phyloP scores from a whole-genome alignment of 2,113 vertebrate genomes.

The Pelecanoides urinatrix region DNA sequence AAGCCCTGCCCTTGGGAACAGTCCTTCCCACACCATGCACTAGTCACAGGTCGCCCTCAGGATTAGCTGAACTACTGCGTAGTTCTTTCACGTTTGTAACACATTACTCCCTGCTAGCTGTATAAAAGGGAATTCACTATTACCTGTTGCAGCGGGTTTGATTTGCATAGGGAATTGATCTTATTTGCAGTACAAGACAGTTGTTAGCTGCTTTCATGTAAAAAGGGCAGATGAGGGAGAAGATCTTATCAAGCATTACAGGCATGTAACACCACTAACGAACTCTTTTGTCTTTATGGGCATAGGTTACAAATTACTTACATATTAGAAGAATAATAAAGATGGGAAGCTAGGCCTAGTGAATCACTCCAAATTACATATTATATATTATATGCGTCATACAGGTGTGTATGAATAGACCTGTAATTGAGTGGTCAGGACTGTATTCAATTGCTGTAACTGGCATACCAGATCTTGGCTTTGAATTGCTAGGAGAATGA shows the following conservation, averaged over 20 bases:
- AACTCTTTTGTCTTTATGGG: not conserved
- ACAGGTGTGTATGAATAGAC: not conserved
- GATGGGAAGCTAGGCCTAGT: not conserved
- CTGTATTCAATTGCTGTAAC: not conserved
- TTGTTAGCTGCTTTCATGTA: not conserved
- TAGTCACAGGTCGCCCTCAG: not conserved
- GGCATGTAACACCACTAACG: not conserved
- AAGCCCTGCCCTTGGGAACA: not conserved
- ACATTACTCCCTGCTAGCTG: slow-evolving; percentile 12
- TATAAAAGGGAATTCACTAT: not conserved
- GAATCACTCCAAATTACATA: not conserved
- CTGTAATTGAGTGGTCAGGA: not conserved
- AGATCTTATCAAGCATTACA: not conserved
- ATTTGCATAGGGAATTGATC: not conserved
- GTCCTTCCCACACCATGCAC: not conserved
- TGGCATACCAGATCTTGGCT: not conserved
- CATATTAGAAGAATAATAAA: not conserved
- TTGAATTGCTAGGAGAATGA: not conserved
- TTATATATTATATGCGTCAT: not conserved
- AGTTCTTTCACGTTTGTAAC: slow-evolving; percentile 2
- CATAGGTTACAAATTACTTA: not conserved
- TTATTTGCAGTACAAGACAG: not conserved
- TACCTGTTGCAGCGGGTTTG: not conserved
- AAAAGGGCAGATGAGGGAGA: not conserved
- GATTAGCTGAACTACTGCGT: not conserved